Percentiles rank a stretch among this genome's conserved stretches.
phyloP scores from a whole-genome alignment of 1,140 invertebrate genomes.

The Zelostemma sp. region DNA sequence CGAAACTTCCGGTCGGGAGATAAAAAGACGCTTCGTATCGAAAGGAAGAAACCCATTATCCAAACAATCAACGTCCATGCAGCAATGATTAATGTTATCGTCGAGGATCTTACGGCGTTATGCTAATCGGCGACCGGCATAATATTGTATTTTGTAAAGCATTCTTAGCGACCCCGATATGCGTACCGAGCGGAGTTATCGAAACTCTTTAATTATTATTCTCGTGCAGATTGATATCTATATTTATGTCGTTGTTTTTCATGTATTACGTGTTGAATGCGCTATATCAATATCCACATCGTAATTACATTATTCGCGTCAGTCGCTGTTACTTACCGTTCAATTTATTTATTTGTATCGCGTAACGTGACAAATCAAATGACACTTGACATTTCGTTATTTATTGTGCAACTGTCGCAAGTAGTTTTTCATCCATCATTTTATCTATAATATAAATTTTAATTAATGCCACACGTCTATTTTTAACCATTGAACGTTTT shows the following conservation, averaged over 20 bases:
- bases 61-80: conserved; percentile 61
- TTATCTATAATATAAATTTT: not conserved
- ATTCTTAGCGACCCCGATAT: conserved; percentile 41
- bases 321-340: not conserved
- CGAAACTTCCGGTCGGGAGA: conserved; percentile 36
- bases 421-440: not conserved
- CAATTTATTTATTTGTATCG: conserved; percentile 1
- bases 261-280: conserved; percentile 2
- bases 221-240: conserved; percentile 35
- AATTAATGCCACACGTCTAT: too few relatives aligned
- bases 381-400: not conserved
- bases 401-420: not conserved
- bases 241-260: conserved; percentile 1
- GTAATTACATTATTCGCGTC: conserved; percentile 6
- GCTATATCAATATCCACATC: conserved; percentile 1
- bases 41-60: conserved; percentile 64
- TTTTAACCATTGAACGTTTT: too few relatives aligned
- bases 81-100: conserved; percentile 65
- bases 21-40: conserved; percentile 26
- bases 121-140: conserved; percentile 58
- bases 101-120: conserved; percentile 56
- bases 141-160: conserved; percentile 47
- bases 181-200: conserved; percentile 29
- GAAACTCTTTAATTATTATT: conserved; percentile 46
- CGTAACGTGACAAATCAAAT: not conserved